Conservation (phyloP, 2,888 invertebrate genomes). For the Girardia tigrina region DNA sequence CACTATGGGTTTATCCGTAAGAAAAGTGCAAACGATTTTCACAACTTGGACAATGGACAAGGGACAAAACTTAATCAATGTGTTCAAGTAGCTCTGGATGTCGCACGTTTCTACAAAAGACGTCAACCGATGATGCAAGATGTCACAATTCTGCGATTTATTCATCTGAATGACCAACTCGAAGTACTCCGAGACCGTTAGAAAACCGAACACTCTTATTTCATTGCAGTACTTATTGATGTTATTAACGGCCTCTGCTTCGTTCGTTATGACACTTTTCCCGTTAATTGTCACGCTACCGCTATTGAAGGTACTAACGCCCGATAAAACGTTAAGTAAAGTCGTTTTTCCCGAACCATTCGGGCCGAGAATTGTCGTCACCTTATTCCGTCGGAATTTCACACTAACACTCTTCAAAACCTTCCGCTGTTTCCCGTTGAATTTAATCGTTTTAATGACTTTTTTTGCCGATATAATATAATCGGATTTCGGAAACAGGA, state of each 20-base stretch:
- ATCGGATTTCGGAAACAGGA: neutral
- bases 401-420: neutral
- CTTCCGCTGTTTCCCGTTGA: neutral
- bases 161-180: neutral
- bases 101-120: neutral
- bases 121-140: neutral
- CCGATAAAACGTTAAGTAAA: neutral
- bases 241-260: neutral
- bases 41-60: neutral
- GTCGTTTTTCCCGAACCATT: neutral
- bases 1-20: neutral
- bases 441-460: neutral
- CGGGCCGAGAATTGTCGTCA: slow-evolving; percentile 11
- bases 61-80: neutral
- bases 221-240: neutral
- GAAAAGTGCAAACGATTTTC: neutral
- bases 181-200: neutral
- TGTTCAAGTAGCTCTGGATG: neutral
- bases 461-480: neutral
- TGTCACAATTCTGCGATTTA: neutral
- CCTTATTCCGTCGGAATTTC: neutral
- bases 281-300: neutral
- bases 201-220: neutral
- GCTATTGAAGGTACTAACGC: neutral
- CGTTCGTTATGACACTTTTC: neutral